These are phyloP conservation scores for Agelas oroides DNA, from an alignment of 37 sponge, comb jelly and placozoan genomes.

Conservation along the genomic window DNA sequence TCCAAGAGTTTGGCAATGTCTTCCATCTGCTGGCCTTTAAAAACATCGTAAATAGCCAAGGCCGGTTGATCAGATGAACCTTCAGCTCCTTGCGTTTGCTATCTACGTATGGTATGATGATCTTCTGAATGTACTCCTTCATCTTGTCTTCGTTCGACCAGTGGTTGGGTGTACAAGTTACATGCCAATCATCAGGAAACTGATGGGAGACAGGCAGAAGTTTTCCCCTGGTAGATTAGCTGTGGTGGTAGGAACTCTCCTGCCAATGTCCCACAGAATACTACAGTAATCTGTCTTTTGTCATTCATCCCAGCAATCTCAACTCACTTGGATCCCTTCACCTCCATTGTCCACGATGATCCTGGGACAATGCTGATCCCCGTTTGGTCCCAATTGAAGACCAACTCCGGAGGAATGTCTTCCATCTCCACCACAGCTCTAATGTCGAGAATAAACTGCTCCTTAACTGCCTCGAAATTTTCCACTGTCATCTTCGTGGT, in stretches of 20 bases:
- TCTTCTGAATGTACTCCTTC: neutral
- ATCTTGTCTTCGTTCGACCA: no score
- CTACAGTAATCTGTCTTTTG: conserved; percentile 62
- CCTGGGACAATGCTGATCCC: conserved; percentile 14
- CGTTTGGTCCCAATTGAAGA: conserved; percentile 61
- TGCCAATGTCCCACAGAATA: conserved; percentile 23
- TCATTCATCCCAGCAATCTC: conserved; percentile 24
- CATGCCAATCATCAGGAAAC: conserved; percentile 58
- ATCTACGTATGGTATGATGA: neutral
- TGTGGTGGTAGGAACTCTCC: conserved; percentile 58
- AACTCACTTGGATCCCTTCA: conserved; percentile 40
- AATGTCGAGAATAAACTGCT: conserved; percentile 38
- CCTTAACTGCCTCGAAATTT: conserved; percentile 42
- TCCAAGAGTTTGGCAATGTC: conserved; percentile 1
- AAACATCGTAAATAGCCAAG: conserved; percentile 58
- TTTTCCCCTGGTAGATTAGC: conserved; percentile 63
- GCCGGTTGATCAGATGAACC: conserved; percentile 36
- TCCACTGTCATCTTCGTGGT: conserved; percentile 14
- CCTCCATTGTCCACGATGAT: conserved; percentile 54
- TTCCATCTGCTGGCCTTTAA: conserved; percentile 60
- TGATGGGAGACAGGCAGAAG: conserved; percentile 38
- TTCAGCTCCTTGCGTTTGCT: conserved; percentile 38
- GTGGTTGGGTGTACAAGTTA: neutral
- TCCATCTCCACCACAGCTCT: conserved; percentile 28
- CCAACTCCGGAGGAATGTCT: conserved; percentile 31